Percentiles rank a stretch among this genome's conserved stretches.
Conservation (phyloP, 2,888 invertebrate species). For the Patella caerulea region DNA sequence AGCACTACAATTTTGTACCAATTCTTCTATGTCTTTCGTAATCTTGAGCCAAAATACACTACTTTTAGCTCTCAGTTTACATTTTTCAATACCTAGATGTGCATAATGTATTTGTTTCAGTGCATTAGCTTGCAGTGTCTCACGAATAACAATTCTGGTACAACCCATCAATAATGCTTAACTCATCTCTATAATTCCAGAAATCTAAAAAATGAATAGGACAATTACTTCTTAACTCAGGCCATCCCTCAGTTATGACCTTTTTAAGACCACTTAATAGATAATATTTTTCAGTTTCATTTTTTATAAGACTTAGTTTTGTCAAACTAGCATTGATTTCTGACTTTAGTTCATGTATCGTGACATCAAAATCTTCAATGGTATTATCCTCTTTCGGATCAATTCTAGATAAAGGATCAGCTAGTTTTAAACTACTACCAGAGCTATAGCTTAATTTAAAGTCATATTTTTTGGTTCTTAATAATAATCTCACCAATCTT, state of each 20-base stretch:
- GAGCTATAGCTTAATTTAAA: no score
- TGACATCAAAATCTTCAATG: not conserved
- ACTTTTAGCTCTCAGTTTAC: not conserved
- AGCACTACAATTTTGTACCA: not conserved
- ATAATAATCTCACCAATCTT: no score
- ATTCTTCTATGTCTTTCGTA: not conserved
- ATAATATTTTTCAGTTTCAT: constrained; percentile 3
- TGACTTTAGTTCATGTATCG: constrained; percentile 1
- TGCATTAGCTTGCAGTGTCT: not conserved
- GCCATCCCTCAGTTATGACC: not conserved
- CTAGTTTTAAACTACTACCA: no score
- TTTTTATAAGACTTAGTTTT: not conserved
- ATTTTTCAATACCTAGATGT: constrained; percentile 5
- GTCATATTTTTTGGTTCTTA: no score
- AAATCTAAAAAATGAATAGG: constrained; percentile 6
- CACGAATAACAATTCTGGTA: not conserved
- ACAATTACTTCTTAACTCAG: not conserved
- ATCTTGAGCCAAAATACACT: not conserved
- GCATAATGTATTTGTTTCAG: constrained; percentile 6
- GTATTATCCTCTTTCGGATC: not conserved
- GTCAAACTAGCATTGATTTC: not conserved
- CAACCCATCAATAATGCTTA: not conserved
- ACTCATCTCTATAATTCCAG: constrained; percentile 4
- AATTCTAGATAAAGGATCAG: no score
- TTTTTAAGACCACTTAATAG: not conserved